Conservation (phyloP, 2,797 vertebrate genomes). For the Sciurus vulgaris region DNA sequence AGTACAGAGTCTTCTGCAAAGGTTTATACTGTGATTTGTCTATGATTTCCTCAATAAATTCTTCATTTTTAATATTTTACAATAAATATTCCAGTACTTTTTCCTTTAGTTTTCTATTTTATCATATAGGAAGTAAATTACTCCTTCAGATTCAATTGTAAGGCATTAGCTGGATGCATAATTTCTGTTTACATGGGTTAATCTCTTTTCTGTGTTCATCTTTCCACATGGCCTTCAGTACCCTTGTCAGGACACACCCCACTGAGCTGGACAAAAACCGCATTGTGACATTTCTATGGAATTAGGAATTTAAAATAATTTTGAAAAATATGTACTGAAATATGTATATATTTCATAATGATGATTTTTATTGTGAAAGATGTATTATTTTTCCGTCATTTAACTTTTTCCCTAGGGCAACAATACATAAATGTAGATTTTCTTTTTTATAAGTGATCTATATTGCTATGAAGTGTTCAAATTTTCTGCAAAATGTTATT, state of each 20-base stretch:
- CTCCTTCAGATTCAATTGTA: not conserved
- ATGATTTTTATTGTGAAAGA: conserved; percentile 7
- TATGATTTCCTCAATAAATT: conserved; percentile 3
- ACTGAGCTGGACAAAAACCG: not conserved
- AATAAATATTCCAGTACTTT: conserved; percentile 18
- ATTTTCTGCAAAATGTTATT: conserved; percentile 43
- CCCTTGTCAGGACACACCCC: not conserved
- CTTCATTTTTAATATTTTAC: conserved; percentile 45
- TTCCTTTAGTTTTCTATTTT: conserved; percentile 26
- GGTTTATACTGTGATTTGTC: not conserved
- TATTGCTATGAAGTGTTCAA: not conserved
- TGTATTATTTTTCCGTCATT: not conserved
- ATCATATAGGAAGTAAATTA: not conserved
- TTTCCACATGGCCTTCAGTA: not conserved
- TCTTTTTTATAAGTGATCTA: not conserved
- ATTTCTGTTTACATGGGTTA: not conserved
- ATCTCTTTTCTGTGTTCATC: not conserved
- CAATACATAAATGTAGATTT: not conserved
- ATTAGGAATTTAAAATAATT: not conserved
- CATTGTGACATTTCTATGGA: not conserved
- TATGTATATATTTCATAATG: not conserved
- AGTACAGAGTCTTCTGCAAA: not conserved
- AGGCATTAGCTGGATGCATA: not conserved
- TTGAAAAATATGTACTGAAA: not conserved
- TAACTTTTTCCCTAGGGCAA: not conserved